Base-by-base conservation (phyloP, 1,140 invertebrate genomes). In the Drosophila pseudoobscura region DNA sequence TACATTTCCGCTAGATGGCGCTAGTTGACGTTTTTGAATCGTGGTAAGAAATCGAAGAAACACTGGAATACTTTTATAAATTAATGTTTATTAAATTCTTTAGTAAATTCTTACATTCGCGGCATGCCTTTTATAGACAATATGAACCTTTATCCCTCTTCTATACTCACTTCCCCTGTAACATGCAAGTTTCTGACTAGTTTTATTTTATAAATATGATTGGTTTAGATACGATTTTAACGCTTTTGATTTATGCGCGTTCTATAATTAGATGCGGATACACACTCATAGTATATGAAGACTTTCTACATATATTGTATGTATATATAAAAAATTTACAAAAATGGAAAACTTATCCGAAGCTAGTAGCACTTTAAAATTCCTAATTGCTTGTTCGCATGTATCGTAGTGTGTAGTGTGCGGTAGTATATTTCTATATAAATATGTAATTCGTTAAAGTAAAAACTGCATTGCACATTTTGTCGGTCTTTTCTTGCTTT, bases 381-480 rank as follows among this genome's bases (percentile, higher is more conserved):
- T 66, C 61, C 52, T 64, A 35, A 50, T 64, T 60, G 46, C 11
- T 39, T 4, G 45, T 75, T 7, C 57, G 45, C 55, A 59, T 45
- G 15, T 64, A 68, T 76, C 11, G 5, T 39, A 13, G 35, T 13
- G 20, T 58, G 57, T 69, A 56, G 46, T 69, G 53, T 69, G 17
- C 17, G 31, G 31, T 35, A 35, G 17, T 62, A 80, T 62, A 68
- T 72, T 41, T 55, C 43, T 61, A 58, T 66, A 62, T 39, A 39
- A 39, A 39, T 39, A 39, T 51, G 56, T 70, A 13, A 39, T 13
- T 72, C 47, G 60, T 72, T 89, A 89, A 84, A 89, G 85, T 89
- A 89, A 89, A 73, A 75, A 75, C 78, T 78, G 80, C 85, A 89
- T 89, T 89, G 84, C 84, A 89, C 85, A 84, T 84, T 61, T 63